These are phyloP conservation scores for Catharus ustulatus DNA, from an alignment of 2,797 vertebrate genomes.

Conservation along the genomic window DNA sequence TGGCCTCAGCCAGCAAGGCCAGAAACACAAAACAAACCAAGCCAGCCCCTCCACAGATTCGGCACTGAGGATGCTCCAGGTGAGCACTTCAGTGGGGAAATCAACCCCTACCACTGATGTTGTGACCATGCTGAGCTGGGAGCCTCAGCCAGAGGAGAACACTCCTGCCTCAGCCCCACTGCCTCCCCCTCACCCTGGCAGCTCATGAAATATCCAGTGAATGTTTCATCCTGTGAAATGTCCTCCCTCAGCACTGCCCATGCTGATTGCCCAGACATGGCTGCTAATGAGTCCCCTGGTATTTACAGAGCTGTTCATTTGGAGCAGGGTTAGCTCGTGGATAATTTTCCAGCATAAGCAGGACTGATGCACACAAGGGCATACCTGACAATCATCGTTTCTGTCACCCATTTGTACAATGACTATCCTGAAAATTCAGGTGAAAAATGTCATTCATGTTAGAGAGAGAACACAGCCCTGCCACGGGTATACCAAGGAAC, in stretches of 20 bases:
- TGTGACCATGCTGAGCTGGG: background rate
- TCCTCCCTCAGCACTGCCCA: background rate
- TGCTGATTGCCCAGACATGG: background rate
- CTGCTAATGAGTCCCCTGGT: background rate
- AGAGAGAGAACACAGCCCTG: background rate
- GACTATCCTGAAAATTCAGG: background rate
- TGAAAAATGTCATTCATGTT: background rate
- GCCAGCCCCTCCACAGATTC: background rate
- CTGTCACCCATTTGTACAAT: background rate
- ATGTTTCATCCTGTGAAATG: background rate
- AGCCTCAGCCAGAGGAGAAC: background rate
- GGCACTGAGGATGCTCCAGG: background rate
- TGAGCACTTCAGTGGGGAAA: background rate
- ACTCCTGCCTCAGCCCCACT: background rate
- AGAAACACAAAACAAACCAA: background rate
- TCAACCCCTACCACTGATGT: background rate
- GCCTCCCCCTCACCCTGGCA: background rate
- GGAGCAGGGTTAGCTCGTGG: background rate
- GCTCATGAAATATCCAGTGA: background rate
- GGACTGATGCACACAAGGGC: background rate
- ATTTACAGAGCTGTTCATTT: background rate
- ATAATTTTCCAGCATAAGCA: background rate
- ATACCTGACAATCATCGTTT: background rate
- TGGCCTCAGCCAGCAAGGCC: background rate
- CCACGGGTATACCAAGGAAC: background rate